Conservation (phyloP, 2,888 invertebrate genomes). For the Prosapia bicincta region DNA sequence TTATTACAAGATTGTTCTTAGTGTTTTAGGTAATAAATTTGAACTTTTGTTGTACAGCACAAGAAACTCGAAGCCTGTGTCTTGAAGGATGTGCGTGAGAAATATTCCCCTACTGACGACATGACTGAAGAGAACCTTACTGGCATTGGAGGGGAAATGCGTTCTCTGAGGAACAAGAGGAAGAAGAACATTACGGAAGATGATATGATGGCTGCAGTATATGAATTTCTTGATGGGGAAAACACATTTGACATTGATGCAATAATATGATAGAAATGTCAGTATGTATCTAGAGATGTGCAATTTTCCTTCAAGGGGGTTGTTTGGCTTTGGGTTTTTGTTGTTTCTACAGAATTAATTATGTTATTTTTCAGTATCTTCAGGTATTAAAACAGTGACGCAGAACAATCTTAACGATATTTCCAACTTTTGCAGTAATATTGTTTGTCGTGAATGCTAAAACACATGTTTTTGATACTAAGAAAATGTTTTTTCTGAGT, state of each 20-base stretch:
- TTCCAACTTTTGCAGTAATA: too few relatives aligned
- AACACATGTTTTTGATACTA: too few relatives aligned
- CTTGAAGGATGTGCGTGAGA: constrained; percentile 65
- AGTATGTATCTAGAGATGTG: constrained; percentile 33
- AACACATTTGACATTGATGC: constrained; percentile 55
- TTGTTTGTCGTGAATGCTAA: too few relatives aligned
- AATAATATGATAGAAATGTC: constrained; percentile 24
- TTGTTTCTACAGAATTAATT: too few relatives aligned
- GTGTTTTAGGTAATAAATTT: too few relatives aligned
- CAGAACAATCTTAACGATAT: too few relatives aligned
- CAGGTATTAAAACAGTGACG: too few relatives aligned
- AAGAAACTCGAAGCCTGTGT: constrained; percentile 68
- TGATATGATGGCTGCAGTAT: constrained; percentile 57
- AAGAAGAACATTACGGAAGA: constrained; percentile 31
- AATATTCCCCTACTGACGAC: constrained; percentile 32
- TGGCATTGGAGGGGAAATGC: constrained; percentile 32
- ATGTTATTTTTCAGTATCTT: too few relatives aligned
- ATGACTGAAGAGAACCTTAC: constrained; percentile 35
- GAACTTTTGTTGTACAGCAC: constrained; percentile 56
- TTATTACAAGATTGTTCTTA: too few relatives aligned
- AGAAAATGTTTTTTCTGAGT: too few relatives aligned
- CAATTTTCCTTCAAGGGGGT: constrained; percentile 13
- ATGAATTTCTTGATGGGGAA: constrained; percentile 60
- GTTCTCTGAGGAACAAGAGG: constrained; percentile 35
- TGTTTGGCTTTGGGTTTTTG: background rate